Conservation (phyloP, 2,888 invertebrate species). For the Drosophila meridionalis region DNA sequence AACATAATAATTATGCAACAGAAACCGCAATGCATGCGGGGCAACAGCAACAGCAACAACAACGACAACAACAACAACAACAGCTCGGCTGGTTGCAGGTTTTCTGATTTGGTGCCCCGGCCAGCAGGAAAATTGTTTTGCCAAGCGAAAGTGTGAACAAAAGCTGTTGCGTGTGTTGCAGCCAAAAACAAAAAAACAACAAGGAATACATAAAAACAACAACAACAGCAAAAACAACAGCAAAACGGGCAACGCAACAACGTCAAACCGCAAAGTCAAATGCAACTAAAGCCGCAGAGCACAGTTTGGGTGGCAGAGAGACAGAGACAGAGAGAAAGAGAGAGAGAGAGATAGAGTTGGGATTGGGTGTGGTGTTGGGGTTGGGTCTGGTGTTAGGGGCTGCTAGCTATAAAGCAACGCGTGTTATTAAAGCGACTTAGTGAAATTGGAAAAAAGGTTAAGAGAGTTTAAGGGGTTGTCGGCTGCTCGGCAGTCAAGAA, state of each 20-base stretch:
- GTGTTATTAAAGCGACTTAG: slow-evolving; percentile 60
- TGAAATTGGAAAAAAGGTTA: slow-evolving; percentile 39
- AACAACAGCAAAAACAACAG: slow-evolving; percentile 32
- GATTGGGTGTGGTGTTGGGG: neutral
- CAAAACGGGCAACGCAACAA: slow-evolving; percentile 56
- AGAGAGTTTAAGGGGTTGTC: slow-evolving; percentile 11
- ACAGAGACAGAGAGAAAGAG: slow-evolving; percentile 17
- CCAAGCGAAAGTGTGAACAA: slow-evolving; percentile 82
- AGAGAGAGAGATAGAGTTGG: neutral
- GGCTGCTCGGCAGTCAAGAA: slow-evolving; percentile 19
- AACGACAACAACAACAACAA: slow-evolving; percentile 35
- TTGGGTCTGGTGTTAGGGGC: neutral
- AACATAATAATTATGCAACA: slow-evolving; percentile 81
- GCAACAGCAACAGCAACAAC: slow-evolving; percentile 42
- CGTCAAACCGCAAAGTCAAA: slow-evolving; percentile 81
- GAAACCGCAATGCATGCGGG: slow-evolving; percentile 80
- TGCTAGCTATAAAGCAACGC: slow-evolving; percentile 41
- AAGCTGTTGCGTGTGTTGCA: slow-evolving; percentile 79
- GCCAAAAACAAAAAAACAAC: slow-evolving; percentile 38
- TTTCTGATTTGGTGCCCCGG: slow-evolving; percentile 52
- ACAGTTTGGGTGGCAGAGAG: slow-evolving; percentile 39
- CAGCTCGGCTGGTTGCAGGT: slow-evolving; percentile 47
- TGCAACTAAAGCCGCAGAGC: slow-evolving; percentile 77
- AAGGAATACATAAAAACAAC: slow-evolving; percentile 52
- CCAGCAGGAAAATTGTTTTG: slow-evolving; percentile 75